phyloP scores from a whole-genome alignment of 2,888 invertebrate species.

The Drosophila stalkeri region DNA sequence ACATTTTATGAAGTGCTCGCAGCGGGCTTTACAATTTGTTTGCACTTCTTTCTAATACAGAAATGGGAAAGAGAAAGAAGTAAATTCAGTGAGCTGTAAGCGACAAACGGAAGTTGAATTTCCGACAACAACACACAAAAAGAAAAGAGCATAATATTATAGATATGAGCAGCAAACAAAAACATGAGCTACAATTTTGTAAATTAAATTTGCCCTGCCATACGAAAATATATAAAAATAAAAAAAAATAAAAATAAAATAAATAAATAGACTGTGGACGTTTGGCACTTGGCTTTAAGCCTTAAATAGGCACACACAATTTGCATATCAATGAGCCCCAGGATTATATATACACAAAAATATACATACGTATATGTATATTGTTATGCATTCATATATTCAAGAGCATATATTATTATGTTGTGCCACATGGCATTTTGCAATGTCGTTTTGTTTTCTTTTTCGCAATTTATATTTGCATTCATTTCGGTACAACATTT shows the following conservation, averaged over 20 bases:
- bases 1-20: slow-evolving; percentile 76
- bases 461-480: not conserved
- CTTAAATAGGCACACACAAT: slow-evolving; percentile 34
- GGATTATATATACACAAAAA: slow-evolving; percentile 32
- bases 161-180: slow-evolving; percentile 26
- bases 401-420: slow-evolving; percentile 9
- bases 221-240: slow-evolving; percentile 1
- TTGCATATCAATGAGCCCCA: slow-evolving; percentile 55
- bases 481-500: slow-evolving; percentile 3
- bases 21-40: slow-evolving; percentile 69
- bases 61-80: not conserved
- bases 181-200: slow-evolving; percentile 32
- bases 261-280: slow-evolving; percentile 16
- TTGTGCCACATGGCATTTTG: not conserved
- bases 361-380: not conserved
- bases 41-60: slow-evolving; percentile 8
- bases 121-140: slow-evolving; percentile 21
- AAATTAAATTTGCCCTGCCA: slow-evolving; percentile 27
- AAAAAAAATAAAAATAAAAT: not conserved
- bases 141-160: slow-evolving; percentile 7
- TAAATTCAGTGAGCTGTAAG: slow-evolving; percentile 62
- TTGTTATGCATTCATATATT: slow-evolving; percentile 44
- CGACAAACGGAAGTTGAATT: slow-evolving; percentile 66
- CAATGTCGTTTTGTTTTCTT: not conserved
- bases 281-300: slow-evolving; percentile 26